Conservation (phyloP, 2,797 vertebrate species). For the Gallinago solitaria region DNA sequence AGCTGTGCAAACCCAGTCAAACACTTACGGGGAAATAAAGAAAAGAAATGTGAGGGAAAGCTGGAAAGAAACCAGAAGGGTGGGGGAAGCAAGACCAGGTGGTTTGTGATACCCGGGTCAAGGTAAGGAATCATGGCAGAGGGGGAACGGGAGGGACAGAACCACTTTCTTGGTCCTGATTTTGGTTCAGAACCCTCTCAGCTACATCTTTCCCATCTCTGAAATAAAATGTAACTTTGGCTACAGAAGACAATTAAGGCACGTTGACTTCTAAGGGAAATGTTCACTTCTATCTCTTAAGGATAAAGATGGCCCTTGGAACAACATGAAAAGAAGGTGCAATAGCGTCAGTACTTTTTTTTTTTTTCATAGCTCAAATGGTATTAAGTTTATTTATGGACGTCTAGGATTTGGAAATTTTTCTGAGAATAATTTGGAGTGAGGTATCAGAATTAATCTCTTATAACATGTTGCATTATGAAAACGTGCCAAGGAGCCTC, state of each 20-base stretch:
- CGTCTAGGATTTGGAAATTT: not conserved
- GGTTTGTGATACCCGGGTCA: too few relatives aligned
- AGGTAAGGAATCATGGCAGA: not conserved
- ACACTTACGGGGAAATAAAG: accelerated
- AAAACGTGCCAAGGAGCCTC: not conserved
- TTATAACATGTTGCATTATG: not conserved
- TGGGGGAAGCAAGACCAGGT: not conserved
- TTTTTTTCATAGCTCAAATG: not conserved
- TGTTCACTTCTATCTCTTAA: not conserved
- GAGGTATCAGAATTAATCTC: not conserved
- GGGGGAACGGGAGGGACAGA: not conserved
- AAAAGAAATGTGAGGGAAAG: not conserved
- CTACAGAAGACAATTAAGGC: not conserved
- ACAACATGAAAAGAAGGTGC: not conserved
- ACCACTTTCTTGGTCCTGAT: not conserved
- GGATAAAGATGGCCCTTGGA: not conserved
- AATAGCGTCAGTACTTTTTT: not conserved
- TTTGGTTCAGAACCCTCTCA: not conserved
- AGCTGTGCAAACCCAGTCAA: not conserved
- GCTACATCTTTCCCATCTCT: not conserved
- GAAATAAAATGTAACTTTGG: not conserved
- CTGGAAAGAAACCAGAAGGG: not conserved
- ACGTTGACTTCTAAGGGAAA: not conserved
- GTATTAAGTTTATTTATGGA: not conserved
- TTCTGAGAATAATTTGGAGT: not conserved